Base-by-base conservation (phyloP, 1,140 invertebrate species). In the Bombus cullumanus region DNA sequence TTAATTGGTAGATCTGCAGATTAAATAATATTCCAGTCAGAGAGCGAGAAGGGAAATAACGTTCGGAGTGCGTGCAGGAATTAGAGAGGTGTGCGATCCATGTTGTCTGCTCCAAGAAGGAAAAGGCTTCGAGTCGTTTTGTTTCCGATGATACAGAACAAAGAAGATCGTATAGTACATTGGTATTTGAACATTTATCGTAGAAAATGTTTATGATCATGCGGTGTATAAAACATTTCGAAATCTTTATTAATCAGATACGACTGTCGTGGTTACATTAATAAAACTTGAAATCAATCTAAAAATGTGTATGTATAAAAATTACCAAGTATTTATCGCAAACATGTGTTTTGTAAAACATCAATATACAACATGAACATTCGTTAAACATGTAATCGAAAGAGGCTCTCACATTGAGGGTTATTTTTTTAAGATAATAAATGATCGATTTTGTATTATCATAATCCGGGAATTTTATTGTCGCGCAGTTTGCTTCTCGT, bases 1-100 rank as follows among this genome's bases (percentile, higher is more conserved):
- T 90, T 83, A 85, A 83, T 87, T 86, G 82, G 69, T 31, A 89
- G 77, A 87, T 88, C n/a, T n/a, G 62, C 59, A 9, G 78, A 87
- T 85, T 88, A 72, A 90, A 89, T 87, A 85, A 90, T 87, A 89
- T 85, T 78, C 39, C 75, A 37, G 13, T 37, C 68, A 2, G 37
- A 25, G 9, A 34, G 69, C 4, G 37, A 28, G 37, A 59, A 28
- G 57, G 37, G 69, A 3, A 53, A 22, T 2, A 53, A 22, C 47
- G 34, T 41, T 41, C 4, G 69, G 2, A 6, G 25, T 25, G 64
- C 37, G 64, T 69, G 34, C n/a, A 39, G 25, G 8, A 59, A 64
- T 57, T n/a, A 78, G 47, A 75, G 25, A 78, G 59, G 22, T 8
- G 69, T 1, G 28, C 4, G 13, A 5, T 15, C 6, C 28, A 0